Base-by-base conservation (phyloP, 2,113 vertebrate genomes). In the Cyanoliseus patagonus region DNA sequence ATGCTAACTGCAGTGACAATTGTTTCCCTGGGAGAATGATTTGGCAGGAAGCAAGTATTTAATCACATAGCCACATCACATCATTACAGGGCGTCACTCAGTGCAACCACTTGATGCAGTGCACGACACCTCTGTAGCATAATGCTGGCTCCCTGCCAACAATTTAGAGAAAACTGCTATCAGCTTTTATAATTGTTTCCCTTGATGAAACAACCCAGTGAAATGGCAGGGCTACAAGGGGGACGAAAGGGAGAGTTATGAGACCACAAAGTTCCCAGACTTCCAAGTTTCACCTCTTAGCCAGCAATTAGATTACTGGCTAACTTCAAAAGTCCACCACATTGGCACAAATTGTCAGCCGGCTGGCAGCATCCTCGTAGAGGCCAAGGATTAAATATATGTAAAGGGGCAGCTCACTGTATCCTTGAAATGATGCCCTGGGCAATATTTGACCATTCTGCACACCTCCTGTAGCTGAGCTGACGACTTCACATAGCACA, bases 41-140 rank as follows among this genome's bases (percentile, higher is more conserved):
- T 97, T 95, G 76, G 94, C 97, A 97, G 97, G 94, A 97, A 97
- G 97, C 91, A 97, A 97, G 95, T 95, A 87, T 95, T 97, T 97
- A 97, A 97, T 97, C 97, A 96, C 92, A 88, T 63, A 97, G 96
- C 96, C 93, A 96, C 95, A 97, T 97, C 97, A 94, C 94, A 96
- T 97, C 94, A 92, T 97, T 97, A 96, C 89, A 22, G 94, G 97
- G 74, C 84, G 2, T 96, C 95, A 94, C 93, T 97, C 82, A 70
- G 86, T 76, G 83, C 95, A 96, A 87, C 97, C 95, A 97, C 97
- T 97, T 95, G 96, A 94, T 96, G 96, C 95, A 96, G 90, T 55
- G 83, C 79, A 93, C 86, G 2, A 3, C 94, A 97, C 95, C 95
- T 97, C 82, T 33, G 4, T 86, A 97, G 90, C 93, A 95, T 96